Evolutionary conservation across 2,888 invertebrate genomes (phyloP).

Genomic region (Metellina segmentata): DNA sequence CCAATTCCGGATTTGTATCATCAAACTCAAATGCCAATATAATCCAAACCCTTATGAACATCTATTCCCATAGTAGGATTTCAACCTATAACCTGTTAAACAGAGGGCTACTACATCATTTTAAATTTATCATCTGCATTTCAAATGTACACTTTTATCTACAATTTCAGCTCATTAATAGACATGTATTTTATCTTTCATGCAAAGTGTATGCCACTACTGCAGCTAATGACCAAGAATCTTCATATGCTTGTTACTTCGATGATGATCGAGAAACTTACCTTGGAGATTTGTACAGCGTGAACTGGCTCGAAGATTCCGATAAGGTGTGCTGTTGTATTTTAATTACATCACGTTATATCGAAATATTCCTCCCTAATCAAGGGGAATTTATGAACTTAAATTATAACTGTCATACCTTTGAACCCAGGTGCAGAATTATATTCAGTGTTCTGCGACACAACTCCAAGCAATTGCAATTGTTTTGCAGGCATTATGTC

Average conservation of each 20-base stretch:
- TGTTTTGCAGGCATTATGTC: too few species aligned
- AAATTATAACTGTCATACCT: too few species aligned
- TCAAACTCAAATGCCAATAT: too few species aligned
- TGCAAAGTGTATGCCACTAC: slow-evolving; percentile 84
- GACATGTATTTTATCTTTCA: slow-evolving; percentile 19
- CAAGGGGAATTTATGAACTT: too few species aligned
- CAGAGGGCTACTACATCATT: background rate
- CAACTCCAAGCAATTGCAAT: too few species aligned
- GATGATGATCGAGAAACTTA: slow-evolving; percentile 83
- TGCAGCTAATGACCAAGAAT: slow-evolving; percentile 84
- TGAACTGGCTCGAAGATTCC: slow-evolving; percentile 84
- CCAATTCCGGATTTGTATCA: too few species aligned
- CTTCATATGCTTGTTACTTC: slow-evolving; percentile 84
- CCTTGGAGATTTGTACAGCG: slow-evolving; percentile 85
- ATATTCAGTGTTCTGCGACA: too few species aligned
- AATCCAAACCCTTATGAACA: too few species aligned
- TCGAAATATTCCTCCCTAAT: too few species aligned
- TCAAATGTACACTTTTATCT: background rate
- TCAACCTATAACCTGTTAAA: background rate
- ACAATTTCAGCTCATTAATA: slow-evolving; percentile 4
- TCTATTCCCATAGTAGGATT: background rate
- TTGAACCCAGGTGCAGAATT: too few species aligned
- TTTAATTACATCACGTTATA: too few species aligned
- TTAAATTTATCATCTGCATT: background rate
- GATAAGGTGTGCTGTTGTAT: slow-evolving; percentile 60